Percentiles rank a stretch among this genome's conserved stretches.
Conservation (phyloP, 2,888 invertebrate species). For the Chydorus sphaericus region DNA sequence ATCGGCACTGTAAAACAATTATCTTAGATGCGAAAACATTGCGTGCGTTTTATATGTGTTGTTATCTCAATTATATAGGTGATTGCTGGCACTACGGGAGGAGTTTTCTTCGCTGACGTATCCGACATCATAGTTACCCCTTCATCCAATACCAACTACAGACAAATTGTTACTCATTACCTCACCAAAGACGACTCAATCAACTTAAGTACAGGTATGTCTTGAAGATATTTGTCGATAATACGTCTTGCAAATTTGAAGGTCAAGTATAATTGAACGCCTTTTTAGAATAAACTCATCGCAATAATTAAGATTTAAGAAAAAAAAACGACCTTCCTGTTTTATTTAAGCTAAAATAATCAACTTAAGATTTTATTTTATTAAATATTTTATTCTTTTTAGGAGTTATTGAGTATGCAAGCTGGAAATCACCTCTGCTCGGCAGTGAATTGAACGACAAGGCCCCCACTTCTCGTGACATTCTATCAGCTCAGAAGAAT, state of each 20-base stretch:
- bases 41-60: background rate
- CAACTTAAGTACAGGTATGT: constrained; percentile 7
- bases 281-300: no score
- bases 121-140: background rate
- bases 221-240: no score
- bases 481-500: constrained; percentile 7
- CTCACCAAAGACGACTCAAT: constrained; percentile 13
- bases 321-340: no score
- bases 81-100: constrained; percentile 12
- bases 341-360: background rate
- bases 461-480: constrained; percentile 8
- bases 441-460: constrained; percentile 10
- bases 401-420: background rate
- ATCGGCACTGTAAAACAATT: background rate
- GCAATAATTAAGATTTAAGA: no score
- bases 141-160: background rate
- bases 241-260: no score
- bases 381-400: background rate
- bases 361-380: background rate
- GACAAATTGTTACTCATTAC: background rate
- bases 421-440: constrained; percentile 11
- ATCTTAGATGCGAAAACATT: background rate
- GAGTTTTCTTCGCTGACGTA: constrained; percentile 12
- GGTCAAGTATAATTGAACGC: no score
- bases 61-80: background rate